A percentile compares a stretch with the other conserved stretches of the same genome.
Evolutionary conservation across 2,888 invertebrate species (phyloP).

Genomic region (Ceriagrion tenellum): DNA sequence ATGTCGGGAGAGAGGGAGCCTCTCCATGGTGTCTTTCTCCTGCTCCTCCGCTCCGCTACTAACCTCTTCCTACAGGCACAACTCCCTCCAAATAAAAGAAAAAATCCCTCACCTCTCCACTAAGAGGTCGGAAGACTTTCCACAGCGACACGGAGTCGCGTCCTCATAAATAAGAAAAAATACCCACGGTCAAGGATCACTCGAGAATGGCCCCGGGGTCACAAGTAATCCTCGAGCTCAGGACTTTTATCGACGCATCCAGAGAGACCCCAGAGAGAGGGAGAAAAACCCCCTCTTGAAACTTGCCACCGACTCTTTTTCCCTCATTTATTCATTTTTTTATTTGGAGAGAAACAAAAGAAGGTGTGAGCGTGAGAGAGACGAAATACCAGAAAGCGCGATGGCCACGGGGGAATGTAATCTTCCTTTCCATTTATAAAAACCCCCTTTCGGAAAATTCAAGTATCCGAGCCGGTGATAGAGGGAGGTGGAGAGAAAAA

Average conservation of each 20-base stretch:
- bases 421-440: neutral
- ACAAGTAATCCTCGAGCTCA: neutral
- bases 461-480: too few relatives aligned
- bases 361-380: neutral
- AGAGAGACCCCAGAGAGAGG: neutral
- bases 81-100: neutral
- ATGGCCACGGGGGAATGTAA: neutral
- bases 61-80: neutral
- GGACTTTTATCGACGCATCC: slow-evolving; percentile 8
- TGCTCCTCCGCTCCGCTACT: neutral
- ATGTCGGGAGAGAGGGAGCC: too few relatives aligned
- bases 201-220: neutral
- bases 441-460: too few relatives aligned
- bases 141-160: neutral
- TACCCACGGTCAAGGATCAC: neutral
- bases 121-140: neutral
- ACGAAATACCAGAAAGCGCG: neutral
- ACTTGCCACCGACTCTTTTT: neutral
- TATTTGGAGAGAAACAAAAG: neutral
- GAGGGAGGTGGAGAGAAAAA: too few relatives aligned
- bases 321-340: neutral
- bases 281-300: neutral
- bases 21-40: too few relatives aligned
- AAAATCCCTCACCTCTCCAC: neutral
- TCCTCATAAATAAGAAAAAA: neutral